Evolutionary conservation across 2,797 vertebrate genomes (phyloP).

Genomic region (Neosilurus mollespiculum): DNA sequence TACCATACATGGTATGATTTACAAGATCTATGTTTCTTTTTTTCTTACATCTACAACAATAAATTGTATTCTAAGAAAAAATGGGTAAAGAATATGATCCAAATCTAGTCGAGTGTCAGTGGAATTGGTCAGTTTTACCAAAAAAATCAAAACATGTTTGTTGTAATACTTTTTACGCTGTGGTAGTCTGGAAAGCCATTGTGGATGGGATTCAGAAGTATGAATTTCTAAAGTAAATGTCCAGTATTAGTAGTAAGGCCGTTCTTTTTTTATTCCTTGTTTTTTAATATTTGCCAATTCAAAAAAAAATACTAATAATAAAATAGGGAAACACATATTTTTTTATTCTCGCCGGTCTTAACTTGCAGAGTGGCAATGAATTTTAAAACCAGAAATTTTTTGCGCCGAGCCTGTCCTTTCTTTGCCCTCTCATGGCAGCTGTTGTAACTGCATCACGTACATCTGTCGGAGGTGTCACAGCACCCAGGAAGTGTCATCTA

Average conservation of each 20-base stretch:
- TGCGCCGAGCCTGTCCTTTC: no score
- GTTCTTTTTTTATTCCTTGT: no score
- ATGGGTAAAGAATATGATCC: background rate
- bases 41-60: background rate
- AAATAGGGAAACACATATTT: no score
- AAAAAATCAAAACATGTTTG: background rate
- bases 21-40: background rate
- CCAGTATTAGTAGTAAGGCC: background rate
- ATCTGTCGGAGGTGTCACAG: no score
- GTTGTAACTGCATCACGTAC: no score
- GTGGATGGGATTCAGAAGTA: background rate
- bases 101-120: background rate
- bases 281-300: no score
- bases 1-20: background rate
- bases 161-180: background rate
- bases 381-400: no score
- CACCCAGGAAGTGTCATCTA: no score
- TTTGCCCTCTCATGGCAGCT: no score
- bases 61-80: background rate
- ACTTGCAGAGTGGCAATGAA: no score
- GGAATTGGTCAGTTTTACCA: background rate
- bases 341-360: no score
- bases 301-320: no score
- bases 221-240: background rate
- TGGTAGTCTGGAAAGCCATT: background rate